phyloP scores from a whole-genome alignment of 2,113 vertebrate species.

The Pongo pygmaeus region DNA sequence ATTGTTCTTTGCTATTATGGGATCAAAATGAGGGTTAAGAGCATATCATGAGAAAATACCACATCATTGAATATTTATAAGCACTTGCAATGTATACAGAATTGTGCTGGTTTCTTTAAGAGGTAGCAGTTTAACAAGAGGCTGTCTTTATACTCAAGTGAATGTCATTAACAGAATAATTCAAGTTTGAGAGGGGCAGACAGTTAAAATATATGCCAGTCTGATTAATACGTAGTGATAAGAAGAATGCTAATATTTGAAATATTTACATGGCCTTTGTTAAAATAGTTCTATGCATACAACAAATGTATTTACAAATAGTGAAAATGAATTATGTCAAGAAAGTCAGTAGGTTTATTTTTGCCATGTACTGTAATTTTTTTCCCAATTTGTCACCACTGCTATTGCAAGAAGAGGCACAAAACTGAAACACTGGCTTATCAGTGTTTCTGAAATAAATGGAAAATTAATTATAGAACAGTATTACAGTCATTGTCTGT shows the following conservation, averaged over 20 bases:
- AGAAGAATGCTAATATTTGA: slow-evolving; percentile 27
- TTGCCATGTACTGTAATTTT: not conserved
- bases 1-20: not conserved
- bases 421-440: not conserved
- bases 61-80: slow-evolving; percentile 37
- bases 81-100: slow-evolving; percentile 17
- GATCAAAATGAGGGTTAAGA: slow-evolving; percentile 29
- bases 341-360: not conserved
- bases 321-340: not conserved
- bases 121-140: slow-evolving; percentile 38
- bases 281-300: not conserved
- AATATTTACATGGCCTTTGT: not conserved
- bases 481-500: not conserved
- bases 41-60: not conserved
- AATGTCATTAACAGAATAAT: slow-evolving; percentile 60
- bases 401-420: not conserved
- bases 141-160: slow-evolving; percentile 7
- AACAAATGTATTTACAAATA: slow-evolving; percentile 15
- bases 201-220: slow-evolving; percentile 32
- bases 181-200: slow-evolving; percentile 57
- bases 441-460: slow-evolving; percentile 9
- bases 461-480: slow-evolving; percentile 1
- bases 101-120: slow-evolving; percentile 33
- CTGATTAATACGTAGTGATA: not conserved
- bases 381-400: not conserved